Conservation (phyloP, 1,140 invertebrate species). For the Calycopis cecrops region DNA sequence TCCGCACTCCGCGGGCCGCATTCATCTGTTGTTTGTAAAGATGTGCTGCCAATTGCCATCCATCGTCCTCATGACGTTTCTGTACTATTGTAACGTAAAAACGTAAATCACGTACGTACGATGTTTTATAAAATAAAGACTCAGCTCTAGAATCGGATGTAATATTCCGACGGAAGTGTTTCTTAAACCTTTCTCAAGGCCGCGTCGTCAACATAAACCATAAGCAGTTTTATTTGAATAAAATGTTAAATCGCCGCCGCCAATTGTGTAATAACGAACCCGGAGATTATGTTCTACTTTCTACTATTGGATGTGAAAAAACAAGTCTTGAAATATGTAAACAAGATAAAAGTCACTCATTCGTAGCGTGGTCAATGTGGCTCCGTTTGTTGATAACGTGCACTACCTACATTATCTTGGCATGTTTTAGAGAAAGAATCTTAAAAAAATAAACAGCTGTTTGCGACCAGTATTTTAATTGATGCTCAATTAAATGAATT, state of each 20-base stretch:
- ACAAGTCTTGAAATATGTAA: conserved; percentile 20
- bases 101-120: not conserved
- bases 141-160: no score
- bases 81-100: not conserved
- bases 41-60: not conserved
- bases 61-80: not conserved
- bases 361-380: conserved; percentile 22
- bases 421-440: conserved; percentile 4
- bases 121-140: no score
- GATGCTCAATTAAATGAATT: no score
- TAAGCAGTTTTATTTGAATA: not conserved
- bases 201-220: not conserved
- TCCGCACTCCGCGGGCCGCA: conserved; percentile 48
- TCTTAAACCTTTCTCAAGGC: not conserved
- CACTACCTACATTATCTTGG: conserved; percentile 7
- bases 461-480: no score
- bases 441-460: not conserved
- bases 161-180: no score
- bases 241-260: not conserved
- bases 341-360: conserved; percentile 29
- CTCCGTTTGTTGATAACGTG: conserved; percentile 14
- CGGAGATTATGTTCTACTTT: conserved; percentile 15
- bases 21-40: conserved; percentile 39
- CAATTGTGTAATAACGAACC: conserved; percentile 15
- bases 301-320: conserved; percentile 17